A percentile compares a stretch with the other conserved stretches of the same genome.
Conservation (phyloP, 2,888 invertebrate species). For the Apodemia zela region DNA sequence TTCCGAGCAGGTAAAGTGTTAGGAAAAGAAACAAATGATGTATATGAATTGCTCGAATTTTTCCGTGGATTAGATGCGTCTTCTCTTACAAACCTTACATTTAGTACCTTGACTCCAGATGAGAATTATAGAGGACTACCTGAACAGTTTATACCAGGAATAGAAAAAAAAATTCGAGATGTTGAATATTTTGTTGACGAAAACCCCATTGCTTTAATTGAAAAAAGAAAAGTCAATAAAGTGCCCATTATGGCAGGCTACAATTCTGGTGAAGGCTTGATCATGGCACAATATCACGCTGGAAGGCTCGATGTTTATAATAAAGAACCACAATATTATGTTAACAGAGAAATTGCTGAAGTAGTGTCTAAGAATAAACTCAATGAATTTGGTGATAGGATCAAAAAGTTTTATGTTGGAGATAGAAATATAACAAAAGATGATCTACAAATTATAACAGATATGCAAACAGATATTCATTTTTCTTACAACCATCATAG, state of each 20-base stretch:
- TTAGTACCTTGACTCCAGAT: conserved; percentile 37
- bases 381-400: conserved; percentile 34
- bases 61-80: conserved; percentile 35
- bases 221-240: conserved; percentile 34
- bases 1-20: conserved; percentile 36
- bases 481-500: conserved; percentile 37
- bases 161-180: conserved; percentile 41
- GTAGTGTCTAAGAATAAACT: conserved; percentile 30
- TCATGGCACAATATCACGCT: conserved; percentile 30
- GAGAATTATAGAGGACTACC: conserved; percentile 40
- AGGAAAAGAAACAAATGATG: conserved; percentile 36
- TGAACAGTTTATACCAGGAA: conserved; percentile 41
- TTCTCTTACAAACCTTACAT: conserved; percentile 37
- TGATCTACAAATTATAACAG: conserved; percentile 29
- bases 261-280: conserved; percentile 40
- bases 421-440: conserved; percentile 33
- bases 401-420: conserved; percentile 39
- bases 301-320: conserved; percentile 36
- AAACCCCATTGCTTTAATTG: conserved; percentile 35
- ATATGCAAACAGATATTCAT: conserved; percentile 35
- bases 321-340: conserved; percentile 33
- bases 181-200: conserved; percentile 40
- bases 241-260: conserved; percentile 42
- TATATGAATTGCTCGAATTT: conserved; percentile 35
- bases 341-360: conserved; percentile 36